Evolutionary conservation across 1,140 invertebrate genomes (phyloP).

Genomic region (Dryas iulia): DNA sequence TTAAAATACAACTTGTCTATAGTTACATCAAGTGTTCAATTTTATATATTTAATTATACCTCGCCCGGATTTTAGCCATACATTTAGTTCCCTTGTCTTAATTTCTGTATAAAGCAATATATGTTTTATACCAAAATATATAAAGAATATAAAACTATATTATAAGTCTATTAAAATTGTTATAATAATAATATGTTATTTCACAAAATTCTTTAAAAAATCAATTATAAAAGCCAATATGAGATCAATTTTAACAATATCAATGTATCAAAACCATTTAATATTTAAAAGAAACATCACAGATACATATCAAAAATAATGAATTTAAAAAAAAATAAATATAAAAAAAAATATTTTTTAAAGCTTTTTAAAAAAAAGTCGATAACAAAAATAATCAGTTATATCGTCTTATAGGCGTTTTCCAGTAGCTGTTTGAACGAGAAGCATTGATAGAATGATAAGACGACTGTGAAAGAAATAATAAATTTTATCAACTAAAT

Average conservation of each 20-base stretch:
- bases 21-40: too few species aligned
- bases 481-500: neutral
- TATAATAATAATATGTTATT: too few species aligned
- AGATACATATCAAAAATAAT: too few species aligned
- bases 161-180: too few species aligned
- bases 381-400: conserved; percentile 42
- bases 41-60: too few species aligned
- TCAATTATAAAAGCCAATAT: neutral
- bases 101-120: too few species aligned
- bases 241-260: neutral
- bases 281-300: too few species aligned
- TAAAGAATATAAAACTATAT: neutral
- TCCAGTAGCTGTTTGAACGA: conserved; percentile 56
- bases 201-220: too few species aligned
- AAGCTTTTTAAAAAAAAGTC: neutral
- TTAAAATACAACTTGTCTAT: too few species aligned
- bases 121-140: neutral
- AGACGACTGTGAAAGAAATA: conserved; percentile 44
- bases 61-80: too few species aligned
- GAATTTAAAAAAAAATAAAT: neutral
- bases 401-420: conserved; percentile 47
- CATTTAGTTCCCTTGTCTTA: too few species aligned
- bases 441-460: conserved; percentile 52
- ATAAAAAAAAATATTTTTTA: neutral
- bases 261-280: neutral